Evolutionary conservation across 2,797 vertebrate genomes (phyloP).

Genomic region (Diglossa cyanea): DNA sequence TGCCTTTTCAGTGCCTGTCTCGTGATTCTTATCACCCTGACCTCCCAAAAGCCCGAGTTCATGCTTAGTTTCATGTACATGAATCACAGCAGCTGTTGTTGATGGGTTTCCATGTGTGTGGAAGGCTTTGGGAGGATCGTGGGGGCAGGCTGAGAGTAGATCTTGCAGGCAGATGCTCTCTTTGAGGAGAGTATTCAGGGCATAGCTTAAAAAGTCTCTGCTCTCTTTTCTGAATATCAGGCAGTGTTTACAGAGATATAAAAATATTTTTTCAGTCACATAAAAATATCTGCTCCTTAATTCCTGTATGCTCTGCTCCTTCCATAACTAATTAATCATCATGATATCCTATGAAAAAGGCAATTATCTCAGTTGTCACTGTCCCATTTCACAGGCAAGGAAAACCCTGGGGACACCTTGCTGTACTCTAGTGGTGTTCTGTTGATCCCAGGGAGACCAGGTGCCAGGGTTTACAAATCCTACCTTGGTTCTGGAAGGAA

Average conservation of each 20-base stretch:
- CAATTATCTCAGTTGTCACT: background rate
- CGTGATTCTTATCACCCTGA: background rate
- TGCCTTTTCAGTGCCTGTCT: background rate
- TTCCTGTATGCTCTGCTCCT: background rate
- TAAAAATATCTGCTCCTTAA: constrained; percentile 20
- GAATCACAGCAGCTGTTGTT: background rate
- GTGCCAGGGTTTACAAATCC: background rate
- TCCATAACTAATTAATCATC: constrained; percentile 13
- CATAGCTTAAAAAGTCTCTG: background rate
- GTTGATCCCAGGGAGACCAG: background rate
- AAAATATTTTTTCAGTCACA: constrained; percentile 35
- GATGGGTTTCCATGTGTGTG: background rate
- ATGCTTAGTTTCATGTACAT: background rate
- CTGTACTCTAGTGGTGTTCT: background rate
- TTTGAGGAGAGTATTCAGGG: background rate
- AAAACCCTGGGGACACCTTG: background rate
- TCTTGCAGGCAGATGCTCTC: background rate
- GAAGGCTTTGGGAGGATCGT: background rate
- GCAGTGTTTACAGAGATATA: background rate
- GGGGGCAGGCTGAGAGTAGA: background rate
- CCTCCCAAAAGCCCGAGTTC: background rate
- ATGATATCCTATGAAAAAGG: constrained; percentile 12
- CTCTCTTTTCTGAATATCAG: background rate
- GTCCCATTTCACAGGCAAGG: constrained; percentile 17
- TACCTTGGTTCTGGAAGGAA: background rate